Evolutionary conservation across 2,888 invertebrate species (phyloP), one percentile per base, ranked within the genome.

Genomic region (Patella pellucida): DNA sequence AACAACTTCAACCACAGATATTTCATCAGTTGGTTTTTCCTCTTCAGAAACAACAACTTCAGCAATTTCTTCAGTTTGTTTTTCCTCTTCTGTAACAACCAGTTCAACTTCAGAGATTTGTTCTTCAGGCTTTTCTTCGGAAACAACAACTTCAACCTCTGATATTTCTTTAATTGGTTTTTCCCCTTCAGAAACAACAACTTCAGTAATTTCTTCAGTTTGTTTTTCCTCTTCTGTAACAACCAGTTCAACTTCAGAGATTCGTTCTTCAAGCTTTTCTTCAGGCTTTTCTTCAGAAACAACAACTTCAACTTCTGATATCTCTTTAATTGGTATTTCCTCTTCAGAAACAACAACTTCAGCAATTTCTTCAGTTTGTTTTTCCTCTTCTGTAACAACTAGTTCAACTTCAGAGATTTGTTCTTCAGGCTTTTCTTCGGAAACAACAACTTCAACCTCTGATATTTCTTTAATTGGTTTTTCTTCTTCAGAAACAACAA

Each of bases 301-400:
- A 41, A 41, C 41, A 41, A 41, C 41, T 41, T 41, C 41, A 41
- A 41, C 41, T 9, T 41, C 41, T 41, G 41, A 41, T 67, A 78
- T 56, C 27, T 77, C 72, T 54, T 72, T 73, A 16, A 69, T 23
- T 70, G 71, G 16, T 11, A 14, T 67, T 67, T 75, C 75, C 56
- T 77, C 74, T 5, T 62, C 69, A 19, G 68, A 54, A 27, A 73
- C 23, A 19, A 74, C 62, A 15, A 71, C 54, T 54, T 77, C 73
- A 62, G 76, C 15, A 54, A 74, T 51, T 19, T 70, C 67, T 70
- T 86, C 85, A 69, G 89, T 84, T 50, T 31, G 31, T 31, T 19
- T 62, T 62, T 72, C 72, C 41, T 41, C 41, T 7, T 16, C 23
- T 19, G 71, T 72, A 5, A 23, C 23, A n/a, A n/a, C 71, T 2